Percentiles rank a stretch among this genome's conserved stretches.
phyloP scores from a whole-genome alignment of 2,113 vertebrate species.

The Cryptotis parvus region DNA sequence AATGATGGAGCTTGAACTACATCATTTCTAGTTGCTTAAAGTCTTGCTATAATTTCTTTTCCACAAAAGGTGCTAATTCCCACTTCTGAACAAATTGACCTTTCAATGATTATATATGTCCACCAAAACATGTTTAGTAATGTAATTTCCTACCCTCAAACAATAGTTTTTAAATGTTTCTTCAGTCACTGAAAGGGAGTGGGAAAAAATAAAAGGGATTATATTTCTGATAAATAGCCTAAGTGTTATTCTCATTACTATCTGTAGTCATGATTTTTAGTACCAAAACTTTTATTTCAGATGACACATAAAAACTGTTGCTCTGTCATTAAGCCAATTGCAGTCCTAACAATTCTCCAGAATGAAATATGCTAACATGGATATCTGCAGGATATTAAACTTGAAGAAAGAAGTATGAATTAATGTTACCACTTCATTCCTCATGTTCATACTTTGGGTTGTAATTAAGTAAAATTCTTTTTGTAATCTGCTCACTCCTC shows the following conservation, averaged over 20 bases:
- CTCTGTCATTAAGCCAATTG: slow-evolving; percentile 4
- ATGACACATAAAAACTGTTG: slow-evolving; percentile 16
- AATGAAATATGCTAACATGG: slow-evolving; percentile 40
- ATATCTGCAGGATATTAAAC: background rate
- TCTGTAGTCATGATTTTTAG: background rate
- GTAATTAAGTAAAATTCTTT: slow-evolving; percentile 46
- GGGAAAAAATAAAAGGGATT: background rate
- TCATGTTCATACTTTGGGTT: background rate
- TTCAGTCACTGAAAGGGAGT: background rate
- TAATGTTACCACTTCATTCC: background rate
- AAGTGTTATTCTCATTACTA: background rate
- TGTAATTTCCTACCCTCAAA: slow-evolving; percentile 68
- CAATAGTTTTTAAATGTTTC: slow-evolving; percentile 44
- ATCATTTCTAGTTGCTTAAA: slow-evolving; percentile 39
- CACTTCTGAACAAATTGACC: slow-evolving; percentile 72
- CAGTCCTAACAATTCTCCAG: slow-evolving; percentile 22
- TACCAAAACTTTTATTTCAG: slow-evolving; percentile 38
- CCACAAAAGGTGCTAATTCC: slow-evolving; percentile 70
- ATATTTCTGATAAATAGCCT: slow-evolving; percentile 24
- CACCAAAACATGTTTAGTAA: slow-evolving; percentile 66
- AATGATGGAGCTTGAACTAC: background rate
- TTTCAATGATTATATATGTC: slow-evolving; percentile 75
- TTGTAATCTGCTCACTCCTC: background rate
- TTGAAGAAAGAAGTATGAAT: slow-evolving; percentile 45
- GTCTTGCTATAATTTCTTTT: background rate